Evolutionary conservation across 2,888 invertebrate species (phyloP).

Genomic region (Diabrotica balteata): DNA sequence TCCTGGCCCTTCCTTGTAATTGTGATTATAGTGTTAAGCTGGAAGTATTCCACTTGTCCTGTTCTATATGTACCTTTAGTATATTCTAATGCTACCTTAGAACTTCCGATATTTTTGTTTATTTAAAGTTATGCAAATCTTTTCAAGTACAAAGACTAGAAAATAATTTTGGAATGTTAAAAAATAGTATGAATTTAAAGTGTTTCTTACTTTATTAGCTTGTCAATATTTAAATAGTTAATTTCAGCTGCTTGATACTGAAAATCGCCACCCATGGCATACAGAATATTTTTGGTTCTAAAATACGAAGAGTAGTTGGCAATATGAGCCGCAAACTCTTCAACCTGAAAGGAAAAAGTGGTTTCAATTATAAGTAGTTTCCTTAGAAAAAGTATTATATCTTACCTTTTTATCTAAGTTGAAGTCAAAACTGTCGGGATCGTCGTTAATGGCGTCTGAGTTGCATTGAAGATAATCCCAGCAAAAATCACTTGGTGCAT

Average conservation of each 20-base stretch:
- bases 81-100: too few relatives aligned
- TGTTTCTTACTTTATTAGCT: constrained; percentile 55
- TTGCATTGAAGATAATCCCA: constrained; percentile 50
- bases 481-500: constrained; percentile 62
- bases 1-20: too few relatives aligned
- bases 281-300: constrained; percentile 65
- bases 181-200: not conserved
- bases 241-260: constrained; percentile 66
- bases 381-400: not conserved
- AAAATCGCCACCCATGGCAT: constrained; percentile 75
- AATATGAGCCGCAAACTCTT: constrained; percentile 44
- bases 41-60: too few relatives aligned
- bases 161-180: not conserved
- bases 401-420: constrained; percentile 60
- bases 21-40: too few relatives aligned
- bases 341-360: constrained; percentile 5
- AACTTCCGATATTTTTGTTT: too few relatives aligned
- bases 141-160: too few relatives aligned
- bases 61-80: too few relatives aligned
- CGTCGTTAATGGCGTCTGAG: constrained; percentile 66
- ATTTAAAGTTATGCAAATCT: too few relatives aligned
- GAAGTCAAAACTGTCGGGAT: constrained; percentile 63
- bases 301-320: constrained; percentile 53
- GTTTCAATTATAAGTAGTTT: too few relatives aligned
- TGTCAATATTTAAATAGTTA: constrained; percentile 70